These are phyloP conservation scores for Tamandua tetradactyla DNA, from an alignment of 2,797 vertebrate species.

Conservation along the genomic window DNA sequence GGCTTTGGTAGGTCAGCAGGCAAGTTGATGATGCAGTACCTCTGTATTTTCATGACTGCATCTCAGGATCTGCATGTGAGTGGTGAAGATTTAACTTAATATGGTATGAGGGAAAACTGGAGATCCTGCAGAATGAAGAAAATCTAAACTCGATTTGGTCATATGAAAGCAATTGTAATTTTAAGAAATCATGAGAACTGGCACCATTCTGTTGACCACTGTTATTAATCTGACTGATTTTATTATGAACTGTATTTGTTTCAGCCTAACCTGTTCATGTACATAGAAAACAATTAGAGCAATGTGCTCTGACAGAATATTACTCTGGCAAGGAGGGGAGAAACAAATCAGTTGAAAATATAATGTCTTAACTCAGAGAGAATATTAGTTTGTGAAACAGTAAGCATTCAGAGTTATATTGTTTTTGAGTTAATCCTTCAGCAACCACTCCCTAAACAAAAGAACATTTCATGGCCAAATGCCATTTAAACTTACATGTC, in stretches of 20 bases:
- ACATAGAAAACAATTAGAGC: slow-evolving; percentile 2
- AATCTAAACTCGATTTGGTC: not conserved
- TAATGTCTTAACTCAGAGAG: not conserved
- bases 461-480: not conserved
- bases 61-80: not conserved
- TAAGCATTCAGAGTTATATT: not conserved
- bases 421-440: slow-evolving; percentile 39
- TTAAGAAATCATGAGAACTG: not conserved
- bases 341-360: slow-evolving; percentile 4
- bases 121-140: not conserved
- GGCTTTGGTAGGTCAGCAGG: not conserved
- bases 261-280: not conserved
- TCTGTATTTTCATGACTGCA: not conserved
- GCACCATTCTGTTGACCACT: not conserved
- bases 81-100: not conserved
- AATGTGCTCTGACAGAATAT: not conserved
- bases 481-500: slow-evolving; percentile 84
- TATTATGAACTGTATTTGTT: slow-evolving; percentile 24
- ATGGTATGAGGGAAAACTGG: not conserved
- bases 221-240: not conserved
- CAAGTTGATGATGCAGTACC: not conserved
- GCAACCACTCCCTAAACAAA: not conserved
- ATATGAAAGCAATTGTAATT: not conserved
- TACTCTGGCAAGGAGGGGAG: not conserved
- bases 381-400: slow-evolving; percentile 9